These are phyloP conservation scores for Plestiodon gilberti DNA, from an alignment of 2,113 vertebrate genomes.

Conservation along the genomic window DNA sequence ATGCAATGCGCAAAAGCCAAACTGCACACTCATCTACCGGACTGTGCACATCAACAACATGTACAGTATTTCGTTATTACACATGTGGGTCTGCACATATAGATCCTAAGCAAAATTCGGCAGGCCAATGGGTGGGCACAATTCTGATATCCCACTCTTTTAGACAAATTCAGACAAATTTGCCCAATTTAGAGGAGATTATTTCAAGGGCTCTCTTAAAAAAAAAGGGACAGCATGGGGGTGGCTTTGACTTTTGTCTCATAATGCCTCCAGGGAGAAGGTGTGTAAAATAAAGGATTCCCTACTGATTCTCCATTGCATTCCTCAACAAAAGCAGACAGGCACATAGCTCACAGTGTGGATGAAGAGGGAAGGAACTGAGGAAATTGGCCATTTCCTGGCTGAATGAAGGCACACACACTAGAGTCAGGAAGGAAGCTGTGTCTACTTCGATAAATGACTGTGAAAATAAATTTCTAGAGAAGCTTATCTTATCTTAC, in stretches of 20 bases:
- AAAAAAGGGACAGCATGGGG: neutral
- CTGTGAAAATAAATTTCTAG: slow-evolving; percentile 17
- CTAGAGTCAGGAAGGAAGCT: neutral
- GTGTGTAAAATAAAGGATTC: neutral
- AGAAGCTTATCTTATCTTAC: neutral
- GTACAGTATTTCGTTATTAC: neutral
- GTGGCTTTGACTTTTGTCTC: neutral
- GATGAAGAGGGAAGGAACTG: neutral
- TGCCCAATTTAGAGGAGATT: neutral
- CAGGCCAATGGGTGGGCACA: neutral
- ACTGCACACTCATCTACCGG: neutral
- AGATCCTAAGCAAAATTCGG: neutral
- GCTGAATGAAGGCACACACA: neutral
- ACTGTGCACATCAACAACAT: neutral
- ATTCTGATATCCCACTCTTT: neutral
- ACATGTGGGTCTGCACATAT: neutral
- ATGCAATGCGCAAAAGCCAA: neutral
- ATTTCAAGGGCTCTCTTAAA: neutral
- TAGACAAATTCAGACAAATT: neutral
- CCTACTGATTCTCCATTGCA: neutral
- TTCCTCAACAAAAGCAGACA: neutral
- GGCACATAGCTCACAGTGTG: neutral
- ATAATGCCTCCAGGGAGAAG: neutral
- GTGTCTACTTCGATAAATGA: neutral
- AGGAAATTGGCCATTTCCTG: neutral